phyloP scores from a whole-genome alignment of 1,140 invertebrate genomes.

The Nebria ingens region DNA sequence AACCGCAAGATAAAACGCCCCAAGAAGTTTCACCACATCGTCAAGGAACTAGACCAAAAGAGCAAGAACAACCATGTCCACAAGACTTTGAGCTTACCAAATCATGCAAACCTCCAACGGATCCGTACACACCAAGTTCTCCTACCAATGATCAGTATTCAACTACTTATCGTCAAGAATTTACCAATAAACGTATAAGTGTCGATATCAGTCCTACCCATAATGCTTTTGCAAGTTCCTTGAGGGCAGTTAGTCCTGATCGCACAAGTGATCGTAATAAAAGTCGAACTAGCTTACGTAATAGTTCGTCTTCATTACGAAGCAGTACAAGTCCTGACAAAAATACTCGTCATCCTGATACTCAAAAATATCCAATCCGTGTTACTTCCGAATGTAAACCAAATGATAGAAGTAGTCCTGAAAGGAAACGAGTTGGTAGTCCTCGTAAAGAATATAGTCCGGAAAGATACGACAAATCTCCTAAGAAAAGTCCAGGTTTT shows the following conservation, averaged over 20 bases:
- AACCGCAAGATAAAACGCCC: not conserved
- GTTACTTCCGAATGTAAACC: slow-evolving; percentile 24
- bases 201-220: slow-evolving; percentile 55
- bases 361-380: slow-evolving; percentile 16
- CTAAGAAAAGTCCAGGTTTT: slow-evolving; percentile 14
- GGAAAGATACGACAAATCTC: slow-evolving; percentile 24
- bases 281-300: slow-evolving; percentile 31
- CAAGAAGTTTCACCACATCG: not conserved
- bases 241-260: slow-evolving; percentile 47
- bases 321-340: slow-evolving; percentile 46
- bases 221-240: slow-evolving; percentile 56
- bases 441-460: slow-evolving; percentile 22
- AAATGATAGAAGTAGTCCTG: slow-evolving; percentile 18
- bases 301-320: slow-evolving; percentile 38
- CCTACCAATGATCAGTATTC: slow-evolving; percentile 39
- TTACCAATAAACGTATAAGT: slow-evolving; percentile 44
- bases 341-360: slow-evolving; percentile 21
- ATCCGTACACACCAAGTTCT: slow-evolving; percentile 15
- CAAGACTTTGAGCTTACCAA: slow-evolving; percentile 23
- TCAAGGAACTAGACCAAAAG: slow-evolving; percentile 6
- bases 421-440: slow-evolving; percentile 21
- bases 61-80: slow-evolving; percentile 17
- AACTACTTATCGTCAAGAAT: slow-evolving; percentile 48
- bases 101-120: slow-evolving; percentile 14
- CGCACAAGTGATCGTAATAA: slow-evolving; percentile 37